Conservation (phyloP, 2,797 vertebrate genomes). For the Enoplosus armatus region DNA sequence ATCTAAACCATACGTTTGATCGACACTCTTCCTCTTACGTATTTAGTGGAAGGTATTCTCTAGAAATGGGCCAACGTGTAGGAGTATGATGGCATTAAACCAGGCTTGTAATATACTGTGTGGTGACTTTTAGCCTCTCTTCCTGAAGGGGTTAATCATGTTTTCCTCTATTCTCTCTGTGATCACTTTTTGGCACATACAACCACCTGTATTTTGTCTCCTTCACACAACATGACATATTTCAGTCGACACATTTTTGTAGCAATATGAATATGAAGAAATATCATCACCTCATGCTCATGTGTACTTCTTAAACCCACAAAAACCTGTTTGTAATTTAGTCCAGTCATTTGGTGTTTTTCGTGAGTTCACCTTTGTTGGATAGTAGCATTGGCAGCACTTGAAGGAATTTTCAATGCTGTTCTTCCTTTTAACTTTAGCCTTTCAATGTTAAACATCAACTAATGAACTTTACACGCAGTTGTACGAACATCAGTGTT, state of each 20-base stretch:
- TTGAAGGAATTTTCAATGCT: not conserved
- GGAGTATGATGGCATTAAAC: not conserved
- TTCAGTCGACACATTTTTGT: not conserved
- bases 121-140: constrained; percentile 5
- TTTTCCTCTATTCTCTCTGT: constrained; percentile 7
- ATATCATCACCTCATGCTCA: not conserved
- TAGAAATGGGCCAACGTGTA: not conserved
- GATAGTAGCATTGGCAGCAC: not conserved
- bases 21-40: not conserved
- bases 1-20: not conserved
- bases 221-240: not conserved
- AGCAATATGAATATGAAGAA: not conserved
- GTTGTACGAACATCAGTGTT: not conserved
- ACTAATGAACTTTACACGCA: not conserved
- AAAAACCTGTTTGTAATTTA: not conserved
- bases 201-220: not conserved
- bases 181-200: not conserved
- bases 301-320: not conserved
- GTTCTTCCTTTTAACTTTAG: not conserved
- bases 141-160: not conserved
- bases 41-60: not conserved
- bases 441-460: constrained; percentile 4
- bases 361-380: not conserved
- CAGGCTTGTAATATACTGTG: not conserved
- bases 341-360: not conserved